Base-by-base conservation (phyloP, 2,888 invertebrate genomes). In the Drosophila cracens region DNA sequence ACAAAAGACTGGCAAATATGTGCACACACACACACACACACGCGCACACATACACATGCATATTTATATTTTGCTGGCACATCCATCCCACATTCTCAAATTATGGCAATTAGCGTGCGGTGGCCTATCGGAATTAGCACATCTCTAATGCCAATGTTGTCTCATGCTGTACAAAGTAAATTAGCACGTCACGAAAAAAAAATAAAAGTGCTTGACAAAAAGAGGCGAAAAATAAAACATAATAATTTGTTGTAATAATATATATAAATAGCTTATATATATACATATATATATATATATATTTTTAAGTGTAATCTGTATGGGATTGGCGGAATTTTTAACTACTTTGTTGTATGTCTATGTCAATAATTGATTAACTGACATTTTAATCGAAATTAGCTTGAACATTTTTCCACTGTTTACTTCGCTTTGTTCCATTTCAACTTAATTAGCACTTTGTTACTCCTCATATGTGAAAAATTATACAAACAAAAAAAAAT, bases 51-150 rank as follows among this genome's bases (percentile, higher is more conserved):
- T 56, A 40, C 46, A 73, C 52, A 61, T 58, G 59, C 40, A 70
- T 63, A 54, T 74, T n/a, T 49, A 2, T 51, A 18, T n/a, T 6
- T 29, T 43, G 43, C 43, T n/a, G 43, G 31, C 36, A 36, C 36
- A 36, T 16, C 10, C 27, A 31, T 53, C 10, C 21, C 18, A 18
- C 25, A 36, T 36, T 25, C 54, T 43, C 54, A 70, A 61, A 81
- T 71, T 70, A 65, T 59, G 59, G 58, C 77, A 87, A 85, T 87
- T 83, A 83, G 87, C 87, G 54, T 49, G 56, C 62, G 18, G 18
- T 18, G 40, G 46, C 61, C 69, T 66, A 81, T 66, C 74, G 74
- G 68, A 89, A 87, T 89, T 89, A 87, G 72, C 90, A 85, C 81
- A 85, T 82, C 70, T 61, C 78, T 76, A 89, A 81, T 76, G 53